phyloP scores from a whole-genome alignment of 1,140 invertebrate genomes.

The Pentalonia nigronervosa region DNA sequence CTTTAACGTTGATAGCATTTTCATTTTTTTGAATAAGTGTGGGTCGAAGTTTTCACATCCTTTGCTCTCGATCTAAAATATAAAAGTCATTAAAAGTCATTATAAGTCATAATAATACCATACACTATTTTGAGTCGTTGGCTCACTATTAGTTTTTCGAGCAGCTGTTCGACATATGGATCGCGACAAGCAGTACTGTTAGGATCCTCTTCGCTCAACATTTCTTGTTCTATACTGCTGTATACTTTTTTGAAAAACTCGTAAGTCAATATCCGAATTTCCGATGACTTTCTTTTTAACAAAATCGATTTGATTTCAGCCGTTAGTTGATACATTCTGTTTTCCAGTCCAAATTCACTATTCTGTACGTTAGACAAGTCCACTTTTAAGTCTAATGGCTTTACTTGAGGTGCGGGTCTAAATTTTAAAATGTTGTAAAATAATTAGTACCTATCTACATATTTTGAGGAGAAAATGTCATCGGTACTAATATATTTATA shows the following conservation, averaged over 20 bases:
- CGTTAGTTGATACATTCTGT: not conserved
- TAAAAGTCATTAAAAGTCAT: not conserved
- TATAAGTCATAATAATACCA: not conserved
- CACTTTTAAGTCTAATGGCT: slow-evolving; percentile 15
- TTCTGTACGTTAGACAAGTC: not conserved
- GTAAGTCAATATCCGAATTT: not conserved
- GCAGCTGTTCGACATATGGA: not conserved
- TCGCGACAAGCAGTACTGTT: slow-evolving; percentile 32
- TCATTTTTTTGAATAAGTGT: not conserved
- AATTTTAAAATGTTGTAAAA: not conserved
- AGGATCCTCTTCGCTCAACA: slow-evolving; percentile 18
- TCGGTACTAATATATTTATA: not conserved
- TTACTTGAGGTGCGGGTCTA: not conserved
- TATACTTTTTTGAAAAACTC: slow-evolving; percentile 39
- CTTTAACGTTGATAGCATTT: slow-evolving; percentile 35
- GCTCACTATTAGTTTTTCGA: slow-evolving; percentile 30
- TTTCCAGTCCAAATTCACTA: not conserved
- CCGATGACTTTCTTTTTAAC: not conserved
- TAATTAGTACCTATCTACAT: not conserved
- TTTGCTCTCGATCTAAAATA: slow-evolving; percentile 18
- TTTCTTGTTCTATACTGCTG: slow-evolving; percentile 39
- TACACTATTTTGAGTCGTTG: not conserved
- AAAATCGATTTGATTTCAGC: slow-evolving; percentile 2
- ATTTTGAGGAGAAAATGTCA: not conserved
- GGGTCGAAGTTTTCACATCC: not conserved